Base-by-base conservation (phyloP, 1,140 invertebrate genomes). In the Belonocnema kinseyi region DNA sequence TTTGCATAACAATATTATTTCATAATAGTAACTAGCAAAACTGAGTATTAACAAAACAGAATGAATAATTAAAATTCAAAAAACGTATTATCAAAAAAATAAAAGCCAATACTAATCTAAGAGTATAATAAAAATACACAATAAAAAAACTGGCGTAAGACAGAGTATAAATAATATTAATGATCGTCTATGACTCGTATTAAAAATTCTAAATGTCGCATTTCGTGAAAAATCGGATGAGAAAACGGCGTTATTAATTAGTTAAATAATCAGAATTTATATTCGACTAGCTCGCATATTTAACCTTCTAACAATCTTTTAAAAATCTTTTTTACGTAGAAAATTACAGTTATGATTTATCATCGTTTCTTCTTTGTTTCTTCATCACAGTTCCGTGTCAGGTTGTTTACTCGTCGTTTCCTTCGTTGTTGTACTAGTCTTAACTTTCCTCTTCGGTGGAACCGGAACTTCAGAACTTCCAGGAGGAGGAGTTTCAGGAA, bases 371-470 rank as follows among this genome's bases (percentile, higher is more conserved):
- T 26, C 13, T 66, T 66, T 40, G n/a, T 8, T 66, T 16, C 26
- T 40, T 66, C n/a, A n/a, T 66, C 61, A 66, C 61, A 66, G 61
- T 40, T 66, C 61, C 61, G 61, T 40, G 61, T 66, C 61, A 26
- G 61, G 40, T 66, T 76, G 73, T 70, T 73, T 16, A 71, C 72
- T 86, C 77, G 12, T 86, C 78, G 14, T 85, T 85, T 13, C 84
- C 83, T 80, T 82, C 82, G 71, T 54, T 53, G 77, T 5, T 51
- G 82, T 88, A 10, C 84, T 72, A 51, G 84, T 83, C 82, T 90
- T 91, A 11, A 73, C 51, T 85, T 92, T 92, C 80, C 91, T 82
- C 61, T 92, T 92, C 0, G 92, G 90, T 7, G 92, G 91, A 70
- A 92, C 82, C 26, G 92, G 91, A 16, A 81, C 78, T 40, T 91